Conservation (phyloP, 2,113 vertebrate genomes). For the Girardinichthys multiradiatus region DNA sequence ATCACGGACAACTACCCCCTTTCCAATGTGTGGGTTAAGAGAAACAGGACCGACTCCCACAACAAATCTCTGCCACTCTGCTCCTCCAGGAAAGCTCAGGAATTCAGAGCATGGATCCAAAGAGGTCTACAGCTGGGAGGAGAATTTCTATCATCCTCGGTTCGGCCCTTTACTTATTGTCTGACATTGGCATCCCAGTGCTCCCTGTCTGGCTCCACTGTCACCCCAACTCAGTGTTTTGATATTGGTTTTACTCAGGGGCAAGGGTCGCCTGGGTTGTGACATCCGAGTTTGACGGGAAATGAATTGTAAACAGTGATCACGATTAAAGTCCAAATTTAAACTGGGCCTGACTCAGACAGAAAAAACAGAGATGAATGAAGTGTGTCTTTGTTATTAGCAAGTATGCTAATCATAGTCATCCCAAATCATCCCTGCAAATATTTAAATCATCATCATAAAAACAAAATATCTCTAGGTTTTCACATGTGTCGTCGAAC, state of each 20-base stretch:
- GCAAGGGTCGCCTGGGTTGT: constrained; percentile 63
- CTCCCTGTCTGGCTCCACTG: constrained; percentile 81
- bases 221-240: constrained; percentile 76
- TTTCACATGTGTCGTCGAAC: constrained; percentile 9
- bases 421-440: background rate
- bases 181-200: constrained; percentile 77
- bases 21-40: constrained; percentile 76
- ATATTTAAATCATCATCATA: constrained; percentile 25
- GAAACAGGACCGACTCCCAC: constrained; percentile 80
- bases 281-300: constrained; percentile 71
- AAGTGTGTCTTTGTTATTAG: constrained; percentile 46
- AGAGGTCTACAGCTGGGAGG: constrained; percentile 82
- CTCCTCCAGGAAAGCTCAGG: constrained; percentile 78
- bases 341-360: constrained; percentile 26
- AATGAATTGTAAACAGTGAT: constrained; percentile 71
- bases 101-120: constrained; percentile 84
- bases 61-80: constrained; percentile 74
- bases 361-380: constrained; percentile 43
- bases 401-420: constrained; percentile 25
- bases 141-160: constrained; percentile 82
- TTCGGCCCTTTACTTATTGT: constrained; percentile 75
- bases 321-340: constrained; percentile 56
- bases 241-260: constrained; percentile 71
- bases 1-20: constrained; percentile 61
- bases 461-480: background rate